Conservation (phyloP, 2,113 vertebrate genomes). For the Sinocyclocheilus rhinocerous region DNA sequence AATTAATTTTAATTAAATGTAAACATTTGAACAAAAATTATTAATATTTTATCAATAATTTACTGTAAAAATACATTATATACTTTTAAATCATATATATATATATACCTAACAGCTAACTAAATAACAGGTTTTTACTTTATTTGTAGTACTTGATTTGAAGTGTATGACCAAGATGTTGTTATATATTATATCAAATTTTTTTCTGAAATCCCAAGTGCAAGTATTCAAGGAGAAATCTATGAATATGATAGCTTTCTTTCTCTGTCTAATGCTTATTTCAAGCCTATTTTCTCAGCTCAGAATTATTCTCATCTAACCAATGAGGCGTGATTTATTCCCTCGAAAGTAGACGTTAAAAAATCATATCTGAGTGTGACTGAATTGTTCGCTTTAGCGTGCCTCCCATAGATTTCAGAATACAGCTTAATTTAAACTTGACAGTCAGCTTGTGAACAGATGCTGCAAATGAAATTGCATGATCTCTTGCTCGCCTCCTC, state of each 20-base stretch:
- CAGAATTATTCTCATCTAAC: slow-evolving; percentile 16
- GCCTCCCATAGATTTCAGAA: slow-evolving; percentile 1
- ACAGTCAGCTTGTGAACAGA: slow-evolving; percentile 36
- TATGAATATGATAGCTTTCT: neutral
- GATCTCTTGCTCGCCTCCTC: slow-evolving; percentile 27
- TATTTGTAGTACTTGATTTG: no score
- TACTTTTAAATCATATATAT: neutral
- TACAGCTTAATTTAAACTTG: slow-evolving; percentile 51
- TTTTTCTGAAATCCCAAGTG: neutral
- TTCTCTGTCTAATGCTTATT: neutral
- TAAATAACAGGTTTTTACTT: neutral
- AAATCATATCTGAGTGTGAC: neutral
- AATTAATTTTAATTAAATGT: no score
- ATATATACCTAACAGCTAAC: neutral
- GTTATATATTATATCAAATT: neutral
- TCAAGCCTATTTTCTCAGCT: slow-evolving; percentile 7
- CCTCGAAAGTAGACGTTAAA: neutral
- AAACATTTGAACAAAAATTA: no score
- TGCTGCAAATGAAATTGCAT: slow-evolving; percentile 43
- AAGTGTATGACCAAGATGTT: neutral
- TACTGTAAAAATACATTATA: no score
- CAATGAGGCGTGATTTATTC: neutral
- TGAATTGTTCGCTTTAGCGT: neutral
- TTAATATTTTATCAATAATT: neutral
- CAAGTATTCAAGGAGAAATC: neutral